Conservation (phyloP, 2,888 invertebrate species). For the Tenthredo distinguenda region DNA sequence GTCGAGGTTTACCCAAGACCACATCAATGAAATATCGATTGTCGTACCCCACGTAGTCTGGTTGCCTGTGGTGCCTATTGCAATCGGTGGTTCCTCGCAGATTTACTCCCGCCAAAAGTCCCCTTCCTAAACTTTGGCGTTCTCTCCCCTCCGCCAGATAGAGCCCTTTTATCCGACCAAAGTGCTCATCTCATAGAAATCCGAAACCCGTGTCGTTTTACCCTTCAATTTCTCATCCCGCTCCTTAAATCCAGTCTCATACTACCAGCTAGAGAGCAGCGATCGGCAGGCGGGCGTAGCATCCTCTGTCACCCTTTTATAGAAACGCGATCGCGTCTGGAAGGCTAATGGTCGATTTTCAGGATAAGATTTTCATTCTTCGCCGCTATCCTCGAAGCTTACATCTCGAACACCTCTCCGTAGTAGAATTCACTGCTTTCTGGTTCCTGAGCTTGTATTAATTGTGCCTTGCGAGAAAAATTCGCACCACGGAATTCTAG, state of each 20-base stretch:
- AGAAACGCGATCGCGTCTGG: constrained; percentile 40
- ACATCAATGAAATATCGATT: constrained; percentile 35
- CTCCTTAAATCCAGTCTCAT: constrained; percentile 48
- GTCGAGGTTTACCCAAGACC: not conserved
- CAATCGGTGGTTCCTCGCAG: constrained; percentile 13
- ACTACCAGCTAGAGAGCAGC: constrained; percentile 28
- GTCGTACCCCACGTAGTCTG: not conserved
- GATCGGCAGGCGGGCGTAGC: constrained; percentile 8
- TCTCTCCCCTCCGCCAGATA: constrained; percentile 35
- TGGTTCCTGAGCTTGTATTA: not conserved
- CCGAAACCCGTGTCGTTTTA: constrained; percentile 54
- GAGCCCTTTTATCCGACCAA: constrained; percentile 53
- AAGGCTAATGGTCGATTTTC: constrained; percentile 44
- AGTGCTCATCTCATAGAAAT: constrained; percentile 55
- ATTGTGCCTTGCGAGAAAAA: not conserved
- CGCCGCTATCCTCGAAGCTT: not conserved
- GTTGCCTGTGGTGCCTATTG: constrained; percentile 1
- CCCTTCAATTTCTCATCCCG: constrained; percentile 52
- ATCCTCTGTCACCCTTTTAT: constrained; percentile 40
- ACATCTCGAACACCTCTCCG: constrained; percentile 1
- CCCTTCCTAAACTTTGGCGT: not conserved
- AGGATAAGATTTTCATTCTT: constrained; percentile 38
- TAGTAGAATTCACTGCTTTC: not conserved
- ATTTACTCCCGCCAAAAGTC: constrained; percentile 20
- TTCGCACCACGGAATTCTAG: not conserved